Percentiles rank a stretch among this genome's conserved stretches.
Conservation (phyloP, 2,888 invertebrate species). For the Pimpla rufipes region DNA sequence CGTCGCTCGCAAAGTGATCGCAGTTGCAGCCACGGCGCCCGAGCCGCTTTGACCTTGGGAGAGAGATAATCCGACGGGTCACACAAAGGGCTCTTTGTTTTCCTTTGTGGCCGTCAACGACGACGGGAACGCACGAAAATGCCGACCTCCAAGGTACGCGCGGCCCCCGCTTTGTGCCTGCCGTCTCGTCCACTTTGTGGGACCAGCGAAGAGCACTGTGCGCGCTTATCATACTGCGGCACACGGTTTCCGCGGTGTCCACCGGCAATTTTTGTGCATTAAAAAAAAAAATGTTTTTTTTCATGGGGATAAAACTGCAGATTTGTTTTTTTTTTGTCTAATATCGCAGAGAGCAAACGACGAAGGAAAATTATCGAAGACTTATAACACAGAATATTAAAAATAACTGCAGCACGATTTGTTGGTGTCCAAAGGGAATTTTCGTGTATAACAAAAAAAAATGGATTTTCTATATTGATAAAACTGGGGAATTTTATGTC, state of each 20-base stretch:
- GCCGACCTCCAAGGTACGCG: constrained; percentile 65
- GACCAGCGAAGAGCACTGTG: not conserved
- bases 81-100: not conserved
- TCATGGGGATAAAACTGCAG: not conserved
- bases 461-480: too few relatives aligned
- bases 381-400: too few relatives aligned
- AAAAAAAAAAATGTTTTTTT: not conserved
- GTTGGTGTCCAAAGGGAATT: too few relatives aligned
- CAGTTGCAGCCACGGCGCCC: too few relatives aligned
- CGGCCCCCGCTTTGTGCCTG: constrained; percentile 3
- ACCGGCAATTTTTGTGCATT: not conserved
- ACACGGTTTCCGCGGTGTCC: not conserved
- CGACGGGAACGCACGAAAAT: constrained; percentile 18
- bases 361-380: too few relatives aligned
- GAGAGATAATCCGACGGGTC: not conserved
- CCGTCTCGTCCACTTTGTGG: not conserved
- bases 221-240: not conserved
- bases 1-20: too few relatives aligned
- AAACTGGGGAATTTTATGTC: too few relatives aligned
- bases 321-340: not conserved
- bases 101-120: not conserved
- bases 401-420: too few relatives aligned
- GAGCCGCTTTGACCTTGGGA: not conserved
- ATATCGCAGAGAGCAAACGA: too few relatives aligned
- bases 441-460: too few relatives aligned